A percentile compares a stretch with the other conserved stretches of the same genome.
phyloP scores from a whole-genome alignment of 2,797 vertebrate species.

The Odontamblyopus rebecca region DNA sequence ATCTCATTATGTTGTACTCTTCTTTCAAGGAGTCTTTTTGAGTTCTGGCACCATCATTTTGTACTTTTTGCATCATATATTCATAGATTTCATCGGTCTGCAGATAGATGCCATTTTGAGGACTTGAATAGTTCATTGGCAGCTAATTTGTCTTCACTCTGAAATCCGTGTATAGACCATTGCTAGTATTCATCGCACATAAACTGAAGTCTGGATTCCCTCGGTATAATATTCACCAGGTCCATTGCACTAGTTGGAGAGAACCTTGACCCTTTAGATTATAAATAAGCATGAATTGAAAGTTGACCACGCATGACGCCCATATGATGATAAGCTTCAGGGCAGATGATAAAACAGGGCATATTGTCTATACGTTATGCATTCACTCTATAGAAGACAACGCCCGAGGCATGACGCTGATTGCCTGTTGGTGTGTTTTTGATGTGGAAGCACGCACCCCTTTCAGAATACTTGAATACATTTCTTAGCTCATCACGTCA shows the following conservation, averaged over 20 bases:
- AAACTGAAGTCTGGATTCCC: background rate
- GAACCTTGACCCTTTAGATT: background rate
- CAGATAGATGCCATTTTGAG: too few species aligned
- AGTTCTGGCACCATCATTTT: too few species aligned
- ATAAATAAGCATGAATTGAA: background rate
- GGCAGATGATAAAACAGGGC: background rate
- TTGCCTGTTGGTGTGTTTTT: constrained; percentile 17
- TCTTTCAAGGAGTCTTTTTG: background rate
- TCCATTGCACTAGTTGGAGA: background rate
- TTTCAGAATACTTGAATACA: constrained; percentile 32
- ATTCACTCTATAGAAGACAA: constrained; percentile 16
- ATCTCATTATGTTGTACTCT: background rate
- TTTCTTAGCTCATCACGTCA: background rate
- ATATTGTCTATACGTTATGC: background rate
- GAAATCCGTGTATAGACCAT: background rate
- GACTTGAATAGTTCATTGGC: too few species aligned
- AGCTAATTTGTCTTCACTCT: too few species aligned
- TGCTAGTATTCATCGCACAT: background rate
- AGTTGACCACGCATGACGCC: background rate
- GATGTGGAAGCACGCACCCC: constrained; percentile 5
- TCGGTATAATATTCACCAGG: background rate
- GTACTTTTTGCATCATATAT: background rate
- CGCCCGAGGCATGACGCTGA: constrained; percentile 11
- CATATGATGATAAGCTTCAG: background rate
- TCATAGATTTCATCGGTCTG: background rate